Evolutionary conservation across 2,113 vertebrate species (phyloP).

Genomic region (Brachyistius frenatus): DNA sequence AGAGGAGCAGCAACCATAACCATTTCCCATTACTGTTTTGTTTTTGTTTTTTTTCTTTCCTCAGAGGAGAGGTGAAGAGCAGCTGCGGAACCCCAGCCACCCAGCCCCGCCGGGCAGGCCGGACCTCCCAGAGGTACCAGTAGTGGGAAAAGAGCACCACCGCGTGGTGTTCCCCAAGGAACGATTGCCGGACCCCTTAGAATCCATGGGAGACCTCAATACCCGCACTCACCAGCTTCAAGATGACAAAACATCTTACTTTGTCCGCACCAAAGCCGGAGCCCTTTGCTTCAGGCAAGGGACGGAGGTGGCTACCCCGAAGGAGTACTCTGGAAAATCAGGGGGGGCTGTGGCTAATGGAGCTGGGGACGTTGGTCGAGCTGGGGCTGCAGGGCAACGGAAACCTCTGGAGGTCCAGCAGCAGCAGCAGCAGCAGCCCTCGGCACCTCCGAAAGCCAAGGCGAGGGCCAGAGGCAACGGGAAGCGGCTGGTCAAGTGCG

Average conservation of each 20-base stretch:
- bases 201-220: slow-evolving; percentile 84
- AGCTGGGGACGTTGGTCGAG: slow-evolving; percentile 63
- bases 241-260: slow-evolving; percentile 89
- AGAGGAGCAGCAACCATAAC: not conserved
- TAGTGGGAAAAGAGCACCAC: slow-evolving; percentile 18
- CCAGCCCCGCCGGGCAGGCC: slow-evolving; percentile 18
- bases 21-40: not conserved
- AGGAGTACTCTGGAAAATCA: slow-evolving; percentile 78
- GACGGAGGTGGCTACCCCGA: slow-evolving; percentile 87
- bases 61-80: slow-evolving; percentile 57
- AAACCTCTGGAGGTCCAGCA: slow-evolving; percentile 69
- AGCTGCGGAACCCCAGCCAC: slow-evolving; percentile 42
- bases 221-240: slow-evolving; percentile 85
- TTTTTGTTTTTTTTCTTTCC: not conserved
- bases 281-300: slow-evolving; percentile 94
- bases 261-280: slow-evolving; percentile 93
- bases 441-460: slow-evolving; percentile 59
- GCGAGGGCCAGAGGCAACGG: slow-evolving; percentile 76
- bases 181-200: slow-evolving; percentile 39
- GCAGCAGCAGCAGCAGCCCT: slow-evolving; percentile 64
- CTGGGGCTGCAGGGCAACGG: slow-evolving; percentile 55
- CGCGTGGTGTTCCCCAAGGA: not conserved
- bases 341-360: slow-evolving; percentile 63
- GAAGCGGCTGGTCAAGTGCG: slow-evolving; percentile 93
- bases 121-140: not conserved